These are phyloP conservation scores for Zhuqinia jingwanae DNA, from an alignment of 2,888 invertebrate species.

Conservation along the genomic window DNA sequence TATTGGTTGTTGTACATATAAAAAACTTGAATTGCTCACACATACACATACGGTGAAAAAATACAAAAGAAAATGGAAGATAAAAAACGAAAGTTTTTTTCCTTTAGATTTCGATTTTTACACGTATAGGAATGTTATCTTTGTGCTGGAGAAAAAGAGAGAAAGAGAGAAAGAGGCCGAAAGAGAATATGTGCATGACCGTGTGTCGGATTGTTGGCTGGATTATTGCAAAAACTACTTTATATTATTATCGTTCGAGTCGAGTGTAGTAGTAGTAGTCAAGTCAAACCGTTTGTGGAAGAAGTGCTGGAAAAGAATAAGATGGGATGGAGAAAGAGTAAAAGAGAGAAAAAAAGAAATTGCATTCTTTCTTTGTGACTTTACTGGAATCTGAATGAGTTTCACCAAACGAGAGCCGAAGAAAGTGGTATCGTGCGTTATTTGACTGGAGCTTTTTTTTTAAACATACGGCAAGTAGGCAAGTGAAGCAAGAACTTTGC, in stretches of 20 bases:
- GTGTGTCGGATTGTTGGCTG: constrained; percentile 17
- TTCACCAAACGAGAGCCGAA: neutral
- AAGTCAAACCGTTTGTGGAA: neutral
- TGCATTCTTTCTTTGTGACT: constrained; percentile 66
- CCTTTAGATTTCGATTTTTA: constrained; percentile 28
- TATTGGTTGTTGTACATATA: constrained; percentile 20
- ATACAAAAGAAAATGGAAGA: neutral
- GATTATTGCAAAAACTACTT: constrained; percentile 48
- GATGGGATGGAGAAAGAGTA: neutral
- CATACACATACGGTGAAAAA: constrained; percentile 15
- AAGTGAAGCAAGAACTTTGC: neutral
- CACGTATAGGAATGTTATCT: constrained; percentile 30
- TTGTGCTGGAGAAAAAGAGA: too few relatives aligned
- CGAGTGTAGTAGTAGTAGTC: neutral
- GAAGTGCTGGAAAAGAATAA: too few relatives aligned
- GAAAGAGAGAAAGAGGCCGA: too few relatives aligned
- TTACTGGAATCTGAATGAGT: constrained; percentile 65
- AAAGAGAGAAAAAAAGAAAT: constrained; percentile 3
- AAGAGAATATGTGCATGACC: neutral
- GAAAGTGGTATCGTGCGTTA: too few relatives aligned
- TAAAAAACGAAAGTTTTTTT: constrained; percentile 32
- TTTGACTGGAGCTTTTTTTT: neutral
- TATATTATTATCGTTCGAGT: neutral
- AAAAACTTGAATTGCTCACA: too few relatives aligned
- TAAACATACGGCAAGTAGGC: neutral